These are phyloP conservation scores for Achlya flavicornis DNA, from an alignment of 2,888 invertebrate genomes.

Conservation along the genomic window DNA sequence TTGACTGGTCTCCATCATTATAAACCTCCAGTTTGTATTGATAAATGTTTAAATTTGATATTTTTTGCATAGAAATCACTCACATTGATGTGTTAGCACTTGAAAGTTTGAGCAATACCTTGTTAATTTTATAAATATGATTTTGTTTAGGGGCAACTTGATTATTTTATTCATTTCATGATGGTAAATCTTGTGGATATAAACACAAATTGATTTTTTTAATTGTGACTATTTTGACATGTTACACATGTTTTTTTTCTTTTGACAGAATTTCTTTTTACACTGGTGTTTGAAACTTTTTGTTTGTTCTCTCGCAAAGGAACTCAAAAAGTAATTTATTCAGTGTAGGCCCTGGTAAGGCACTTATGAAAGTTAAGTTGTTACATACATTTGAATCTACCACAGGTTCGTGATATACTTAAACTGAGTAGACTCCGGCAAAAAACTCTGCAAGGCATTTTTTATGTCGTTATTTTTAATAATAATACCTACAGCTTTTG, in stretches of 20 bases:
- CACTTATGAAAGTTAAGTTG: too few relatives aligned
- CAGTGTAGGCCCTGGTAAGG: too few relatives aligned
- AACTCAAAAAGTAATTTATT: not conserved
- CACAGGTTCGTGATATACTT: too few relatives aligned
- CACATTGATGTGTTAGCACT: conserved; percentile 38
- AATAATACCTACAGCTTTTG: too few relatives aligned
- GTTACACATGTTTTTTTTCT: not conserved
- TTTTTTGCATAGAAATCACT: conserved; percentile 36
- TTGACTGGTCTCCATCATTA: conserved; percentile 43
- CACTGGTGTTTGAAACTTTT: not conserved
- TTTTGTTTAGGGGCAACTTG: conserved; percentile 37
- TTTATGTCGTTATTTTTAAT: too few relatives aligned
- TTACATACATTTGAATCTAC: too few relatives aligned
- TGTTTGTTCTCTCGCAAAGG: not conserved
- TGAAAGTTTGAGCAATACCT: conserved; percentile 39
- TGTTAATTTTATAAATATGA: conserved; percentile 37
- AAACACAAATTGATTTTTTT: conserved; percentile 21
- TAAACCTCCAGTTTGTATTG: conserved; percentile 42
- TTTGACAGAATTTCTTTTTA: not conserved
- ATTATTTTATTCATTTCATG: conserved; percentile 62
- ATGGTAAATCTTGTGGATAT: conserved; percentile 29
- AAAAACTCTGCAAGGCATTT: too few relatives aligned
- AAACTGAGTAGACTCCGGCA: too few relatives aligned
- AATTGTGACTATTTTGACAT: not conserved
- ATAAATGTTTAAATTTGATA: conserved; percentile 28